Base-by-base conservation (phyloP, 2,888 invertebrate species). In the Willowsia nigromaculata region DNA sequence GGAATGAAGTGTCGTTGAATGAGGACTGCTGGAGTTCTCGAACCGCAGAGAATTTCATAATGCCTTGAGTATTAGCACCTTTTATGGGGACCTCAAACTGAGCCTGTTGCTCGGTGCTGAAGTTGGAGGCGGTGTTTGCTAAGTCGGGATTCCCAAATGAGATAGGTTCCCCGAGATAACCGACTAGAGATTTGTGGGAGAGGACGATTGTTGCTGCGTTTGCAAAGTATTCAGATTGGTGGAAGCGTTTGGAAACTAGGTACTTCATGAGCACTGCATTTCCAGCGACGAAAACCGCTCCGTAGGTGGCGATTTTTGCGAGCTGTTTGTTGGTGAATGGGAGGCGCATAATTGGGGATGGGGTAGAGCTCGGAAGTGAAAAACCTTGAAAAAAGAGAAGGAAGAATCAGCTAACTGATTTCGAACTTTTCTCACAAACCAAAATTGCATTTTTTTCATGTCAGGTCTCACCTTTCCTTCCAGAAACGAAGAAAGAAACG, bases 101-200 rank as follows among this genome's bases (percentile, higher is more conserved):
- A 13, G 96, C 96, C 9, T 93, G 93, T 37, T 94, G 92, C 0
- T 94, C 95, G 93, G 95, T 95, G 68, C 95, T 95, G 92, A 93
- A 95, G 92, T 95, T 95, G 13, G 90, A 87, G 18, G 56, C 74
- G 6, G 84, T 90, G 71, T 93, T 91, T 1, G 94, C 94, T 50
- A 96, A 93, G 93, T 96, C 95, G 89, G 97, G 95, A 4, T 94
- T 94, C 80, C 94, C 94, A 89, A 96, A 96, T 93, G 95, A 95
- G 50, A 97, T 96, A 0, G 97, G 97, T 93, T 96, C 96, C 1
- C 97, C 97, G 53, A 97, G 94, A 90, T 96, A 94, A 78, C 95
- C 93, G 5, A 96, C 94, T 3, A 96, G 96, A 43, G 96, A 96
- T 27, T 94, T 93, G 93, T 96, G 95, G 7, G 93, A 93, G 91